Conservation (phyloP, 2,113 vertebrate genomes). For the Callaeas wilsoni region DNA sequence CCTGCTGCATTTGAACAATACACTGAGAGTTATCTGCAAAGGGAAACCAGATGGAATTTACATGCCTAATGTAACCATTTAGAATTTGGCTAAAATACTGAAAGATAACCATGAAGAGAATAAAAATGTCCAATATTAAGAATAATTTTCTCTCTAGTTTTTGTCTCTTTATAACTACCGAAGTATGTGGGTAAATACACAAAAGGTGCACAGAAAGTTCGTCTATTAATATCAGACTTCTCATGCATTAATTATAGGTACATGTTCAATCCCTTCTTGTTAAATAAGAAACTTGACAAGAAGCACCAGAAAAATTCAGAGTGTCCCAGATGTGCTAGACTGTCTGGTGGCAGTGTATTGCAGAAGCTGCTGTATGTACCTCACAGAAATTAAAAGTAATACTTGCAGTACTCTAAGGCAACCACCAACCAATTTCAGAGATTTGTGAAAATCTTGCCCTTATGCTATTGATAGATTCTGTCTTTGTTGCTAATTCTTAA, state of each 20-base stretch:
- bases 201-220: background rate
- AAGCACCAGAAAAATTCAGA: background rate
- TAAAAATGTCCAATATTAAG: background rate
- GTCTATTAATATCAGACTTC: background rate
- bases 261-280: background rate
- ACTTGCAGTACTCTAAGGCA: background rate
- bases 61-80: background rate
- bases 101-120: background rate
- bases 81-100: background rate
- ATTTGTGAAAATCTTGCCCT: background rate
- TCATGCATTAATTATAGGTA: background rate
- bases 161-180: background rate
- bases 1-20: background rate
- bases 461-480: background rate
- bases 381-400: background rate
- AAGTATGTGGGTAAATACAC: background rate
- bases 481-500: slow-evolving; percentile 15
- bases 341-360: background rate
- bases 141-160: background rate
- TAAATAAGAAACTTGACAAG: background rate
- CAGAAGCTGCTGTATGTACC: background rate
- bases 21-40: background rate
- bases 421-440: background rate
- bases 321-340: background rate
- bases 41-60: background rate